A percentile compares a stretch with the other conserved stretches of the same genome.
phyloP scores from a whole-genome alignment of 2,113 vertebrate genomes.

The Nyctibius bracteatus region DNA sequence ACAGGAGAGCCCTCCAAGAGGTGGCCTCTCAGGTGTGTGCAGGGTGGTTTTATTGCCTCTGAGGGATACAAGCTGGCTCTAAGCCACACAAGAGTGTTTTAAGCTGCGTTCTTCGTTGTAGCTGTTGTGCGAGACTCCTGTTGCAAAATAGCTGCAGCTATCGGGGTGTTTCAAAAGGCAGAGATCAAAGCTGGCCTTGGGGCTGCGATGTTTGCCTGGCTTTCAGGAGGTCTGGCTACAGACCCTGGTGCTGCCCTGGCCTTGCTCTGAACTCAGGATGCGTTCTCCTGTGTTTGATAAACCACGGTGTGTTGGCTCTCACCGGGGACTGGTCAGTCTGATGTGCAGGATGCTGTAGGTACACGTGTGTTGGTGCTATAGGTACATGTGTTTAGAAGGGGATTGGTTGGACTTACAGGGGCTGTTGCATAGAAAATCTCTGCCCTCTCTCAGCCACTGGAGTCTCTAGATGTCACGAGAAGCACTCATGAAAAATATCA shows the following conservation, averaged over 20 bases:
- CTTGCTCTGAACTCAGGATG: fast-evolving
- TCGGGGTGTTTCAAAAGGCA: background rate
- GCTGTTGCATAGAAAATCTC: background rate
- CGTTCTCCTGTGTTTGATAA: background rate
- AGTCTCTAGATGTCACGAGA: background rate
- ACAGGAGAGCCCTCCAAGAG: background rate
- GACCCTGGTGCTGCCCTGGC: background rate
- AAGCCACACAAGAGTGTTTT: background rate
- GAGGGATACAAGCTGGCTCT: background rate
- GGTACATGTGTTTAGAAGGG: background rate
- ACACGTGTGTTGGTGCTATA: too few relatives aligned
- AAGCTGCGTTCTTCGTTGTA: background rate
- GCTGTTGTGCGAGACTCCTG: background rate
- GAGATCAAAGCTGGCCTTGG: background rate
- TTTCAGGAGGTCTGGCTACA: background rate
- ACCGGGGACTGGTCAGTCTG: background rate
- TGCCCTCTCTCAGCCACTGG: background rate
- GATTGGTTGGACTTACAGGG: background rate
- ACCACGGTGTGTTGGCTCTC: fast-evolving
- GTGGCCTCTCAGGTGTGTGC: background rate
- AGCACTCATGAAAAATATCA: background rate
- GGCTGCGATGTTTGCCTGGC: background rate
- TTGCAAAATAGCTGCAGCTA: background rate
- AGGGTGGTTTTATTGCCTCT: background rate
- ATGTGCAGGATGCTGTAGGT: too few relatives aligned